Evolutionary conservation across 1,140 invertebrate species (phyloP).

Genomic region (Goniozus legneri): DNA sequence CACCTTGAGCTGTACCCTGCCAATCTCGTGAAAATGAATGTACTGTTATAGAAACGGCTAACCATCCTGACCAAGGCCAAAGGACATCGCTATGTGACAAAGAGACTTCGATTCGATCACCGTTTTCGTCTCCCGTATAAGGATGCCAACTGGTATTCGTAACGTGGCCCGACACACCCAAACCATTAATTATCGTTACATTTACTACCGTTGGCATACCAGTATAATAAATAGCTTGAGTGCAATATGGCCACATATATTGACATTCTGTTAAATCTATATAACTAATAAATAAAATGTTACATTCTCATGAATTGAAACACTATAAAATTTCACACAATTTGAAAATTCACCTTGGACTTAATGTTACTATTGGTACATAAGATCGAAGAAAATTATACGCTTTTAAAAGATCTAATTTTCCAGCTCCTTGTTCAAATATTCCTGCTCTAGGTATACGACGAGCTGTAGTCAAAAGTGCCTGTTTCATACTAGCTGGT

Average conservation of each 20-base stretch:
- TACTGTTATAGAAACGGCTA: constrained; percentile 67
- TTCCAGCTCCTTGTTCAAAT: constrained; percentile 96
- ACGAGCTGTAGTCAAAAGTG: constrained; percentile 82
- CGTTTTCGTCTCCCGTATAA: constrained; percentile 70
- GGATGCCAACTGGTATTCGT: constrained; percentile 73
- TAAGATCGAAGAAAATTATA: constrained; percentile 46
- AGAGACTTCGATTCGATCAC: constrained; percentile 68
- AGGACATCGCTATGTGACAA: constrained; percentile 76
- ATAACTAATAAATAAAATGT: constrained; percentile 60
- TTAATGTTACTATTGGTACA: constrained; percentile 48
- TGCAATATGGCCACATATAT: constrained; percentile 98
- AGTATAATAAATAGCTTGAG: constrained; percentile 87
- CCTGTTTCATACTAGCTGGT: constrained; percentile 93
- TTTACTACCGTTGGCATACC: constrained; percentile 88
- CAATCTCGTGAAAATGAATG: constrained; percentile 62
- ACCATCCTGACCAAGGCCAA: constrained; percentile 97
- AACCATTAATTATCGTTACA: constrained; percentile 84
- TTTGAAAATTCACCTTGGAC: constrained; percentile 57
- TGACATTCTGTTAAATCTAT: constrained; percentile 91
- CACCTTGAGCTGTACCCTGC: constrained; percentile 66
- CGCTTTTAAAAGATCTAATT: constrained; percentile 75
- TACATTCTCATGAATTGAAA: constrained; percentile 1
- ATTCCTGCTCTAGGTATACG: constrained; percentile 84
- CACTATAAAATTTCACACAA: background rate
- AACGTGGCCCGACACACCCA: constrained; percentile 82